Base-by-base conservation (phyloP, 2,888 invertebrate species). In the Odontothrips loti region DNA sequence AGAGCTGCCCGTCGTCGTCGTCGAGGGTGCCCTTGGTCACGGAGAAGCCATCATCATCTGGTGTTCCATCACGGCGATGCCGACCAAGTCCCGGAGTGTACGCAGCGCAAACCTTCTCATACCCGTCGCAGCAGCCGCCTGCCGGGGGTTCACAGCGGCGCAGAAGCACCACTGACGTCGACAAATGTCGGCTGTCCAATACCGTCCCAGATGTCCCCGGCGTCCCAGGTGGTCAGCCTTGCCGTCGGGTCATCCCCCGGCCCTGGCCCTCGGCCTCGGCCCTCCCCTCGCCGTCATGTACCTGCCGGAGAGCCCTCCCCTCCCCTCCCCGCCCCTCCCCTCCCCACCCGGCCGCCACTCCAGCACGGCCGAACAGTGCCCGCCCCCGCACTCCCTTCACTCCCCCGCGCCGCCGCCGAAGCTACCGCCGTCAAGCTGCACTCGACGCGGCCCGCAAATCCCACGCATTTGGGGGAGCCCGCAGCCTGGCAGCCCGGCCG, bases 381-480 rank as follows among this genome's bases (percentile, higher is more conserved):
- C 34, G n/a, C 58, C 58, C 58, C 6, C 58, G 48, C 51, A 17
- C 58, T 17, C 3, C 34, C 34, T 6, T 43, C 34, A 43, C 34
- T 43, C 3, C 3, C 3, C 34, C 34, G 34, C 3, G 3, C 3
- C 34, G 6, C 34, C 34, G 34, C 6, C 34, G 34, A 43, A 43
- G 34, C 34, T 6, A 15, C 58, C 58, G 58, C 58, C 34, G 58
- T n/a, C 17, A 58, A 58, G 58, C 58, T 58, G 58, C 58, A 58
- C 58, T 58, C 58, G 58, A 58, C 58, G 10, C 58, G 27, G 4
- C 68, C 68, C 68, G 12, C 68, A 75, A 75, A 75, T 75, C 68
- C 68, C 68, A 75, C 68, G 68, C 68, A 75, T 75, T 75, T 75
- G 68, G 68, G 68, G 68, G 68, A 75, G 27, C 23, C 68, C 27